Evolutionary conservation across 2,888 invertebrate genomes (phyloP).

Genomic region (Sericinus montela): DNA sequence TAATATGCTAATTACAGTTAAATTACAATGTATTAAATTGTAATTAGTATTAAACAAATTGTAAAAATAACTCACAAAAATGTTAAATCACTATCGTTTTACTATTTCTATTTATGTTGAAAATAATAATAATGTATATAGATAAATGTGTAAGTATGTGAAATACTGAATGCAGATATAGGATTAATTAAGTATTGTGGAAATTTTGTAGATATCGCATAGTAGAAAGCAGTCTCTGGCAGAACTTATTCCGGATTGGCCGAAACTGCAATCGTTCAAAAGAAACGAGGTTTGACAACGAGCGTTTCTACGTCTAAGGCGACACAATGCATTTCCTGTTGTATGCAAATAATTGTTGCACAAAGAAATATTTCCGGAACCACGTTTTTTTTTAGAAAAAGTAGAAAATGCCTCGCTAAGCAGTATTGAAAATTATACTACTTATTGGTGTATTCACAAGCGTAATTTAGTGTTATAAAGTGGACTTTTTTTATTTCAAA

Average conservation of each 20-base stretch:
- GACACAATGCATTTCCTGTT: slow-evolving; percentile 70
- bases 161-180: slow-evolving; percentile 15
- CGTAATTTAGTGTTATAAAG: too few species aligned
- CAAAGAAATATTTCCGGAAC: slow-evolving; percentile 43
- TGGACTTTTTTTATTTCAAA: too few species aligned
- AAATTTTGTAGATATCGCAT: slow-evolving; percentile 76
- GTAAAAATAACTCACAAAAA: background rate
- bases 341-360: slow-evolving; percentile 61
- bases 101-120: background rate
- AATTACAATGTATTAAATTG: slow-evolving; percentile 3
- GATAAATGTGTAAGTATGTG: background rate
- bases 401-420: slow-evolving; percentile 24
- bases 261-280: slow-evolving; percentile 90
- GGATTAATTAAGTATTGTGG: slow-evolving; percentile 49
- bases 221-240: slow-evolving; percentile 92
- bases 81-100: too few species aligned
- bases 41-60: background rate
- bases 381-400: slow-evolving; percentile 43
- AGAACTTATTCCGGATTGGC: slow-evolving; percentile 98
- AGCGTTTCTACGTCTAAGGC: slow-evolving; percentile 48
- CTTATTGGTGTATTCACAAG: too few species aligned
- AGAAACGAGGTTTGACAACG: slow-evolving; percentile 90
- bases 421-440: too few species aligned
- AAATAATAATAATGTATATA: background rate
- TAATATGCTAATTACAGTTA: slow-evolving; percentile 22